A percentile compares a stretch with the other conserved stretches of the same genome.
These are phyloP conservation scores for Nephotettix cincticeps DNA, from an alignment of 1,140 invertebrate genomes.

Conservation along the genomic window DNA sequence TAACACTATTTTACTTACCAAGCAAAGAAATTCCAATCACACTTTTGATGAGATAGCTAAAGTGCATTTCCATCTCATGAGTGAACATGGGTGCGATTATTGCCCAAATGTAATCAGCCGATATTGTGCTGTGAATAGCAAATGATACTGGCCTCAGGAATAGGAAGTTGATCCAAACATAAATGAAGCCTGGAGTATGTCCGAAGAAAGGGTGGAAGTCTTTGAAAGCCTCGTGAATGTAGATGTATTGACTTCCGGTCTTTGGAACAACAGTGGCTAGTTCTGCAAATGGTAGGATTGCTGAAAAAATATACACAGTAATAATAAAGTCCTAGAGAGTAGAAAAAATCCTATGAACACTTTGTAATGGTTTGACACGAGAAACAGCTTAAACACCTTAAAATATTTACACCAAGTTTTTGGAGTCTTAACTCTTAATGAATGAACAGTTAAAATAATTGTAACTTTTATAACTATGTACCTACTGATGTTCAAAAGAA, in stretches of 20 bases:
- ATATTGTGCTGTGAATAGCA: not conserved
- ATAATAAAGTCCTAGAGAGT: not conserved
- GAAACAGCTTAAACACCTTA: too few relatives aligned
- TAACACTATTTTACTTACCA: too few relatives aligned
- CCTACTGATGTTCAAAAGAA: too few relatives aligned
- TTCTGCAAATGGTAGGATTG: conserved; percentile 7
- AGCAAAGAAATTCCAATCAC: not conserved
- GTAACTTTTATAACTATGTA: too few relatives aligned
- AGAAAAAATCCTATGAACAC: too few relatives aligned
- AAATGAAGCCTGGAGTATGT: not conserved
- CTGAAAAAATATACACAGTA: not conserved
- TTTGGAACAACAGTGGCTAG: not conserved
- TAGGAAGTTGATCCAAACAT: conserved; percentile 7
- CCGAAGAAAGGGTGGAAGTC: conserved; percentile 12
- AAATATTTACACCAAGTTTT: too few relatives aligned
- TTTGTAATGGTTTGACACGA: too few relatives aligned
- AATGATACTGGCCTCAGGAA: not conserved
- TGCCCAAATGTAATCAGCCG: not conserved
- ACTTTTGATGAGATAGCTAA: not conserved
- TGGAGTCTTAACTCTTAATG: too few relatives aligned
- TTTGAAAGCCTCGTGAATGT: conserved; percentile 2
- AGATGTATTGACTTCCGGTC: not conserved
- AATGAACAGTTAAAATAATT: too few relatives aligned
- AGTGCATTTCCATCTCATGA: not conserved
- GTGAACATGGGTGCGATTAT: not conserved